Evolutionary conservation across 2,113 vertebrate genomes (phyloP).

Genomic region (Petroica traversi): DNA sequence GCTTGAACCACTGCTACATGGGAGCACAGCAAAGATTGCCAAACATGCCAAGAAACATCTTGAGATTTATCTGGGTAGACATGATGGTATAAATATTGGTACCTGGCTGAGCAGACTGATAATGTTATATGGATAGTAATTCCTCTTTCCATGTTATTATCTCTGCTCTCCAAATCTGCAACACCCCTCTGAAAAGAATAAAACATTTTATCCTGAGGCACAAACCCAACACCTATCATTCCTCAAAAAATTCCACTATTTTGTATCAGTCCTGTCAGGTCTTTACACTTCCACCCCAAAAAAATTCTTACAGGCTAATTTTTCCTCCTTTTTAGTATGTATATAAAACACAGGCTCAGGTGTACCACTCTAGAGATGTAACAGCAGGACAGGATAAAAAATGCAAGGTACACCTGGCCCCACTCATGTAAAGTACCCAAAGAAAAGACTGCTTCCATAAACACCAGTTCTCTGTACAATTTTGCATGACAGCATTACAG

Average conservation of each 20-base stretch:
- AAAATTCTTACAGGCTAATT: background rate
- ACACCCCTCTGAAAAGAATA: background rate
- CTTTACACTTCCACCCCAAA: accelerated
- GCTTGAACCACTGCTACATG: too few species aligned
- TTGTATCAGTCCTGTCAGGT: background rate
- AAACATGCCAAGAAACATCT: background rate
- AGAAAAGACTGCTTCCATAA: background rate
- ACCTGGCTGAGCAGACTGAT: background rate
- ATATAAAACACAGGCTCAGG: background rate
- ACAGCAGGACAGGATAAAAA: background rate
- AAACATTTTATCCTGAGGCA: background rate
- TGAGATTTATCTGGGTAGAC: background rate
- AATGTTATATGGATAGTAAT: background rate
- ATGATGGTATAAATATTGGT: background rate
- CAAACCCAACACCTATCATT: background rate
- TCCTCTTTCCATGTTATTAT: background rate
- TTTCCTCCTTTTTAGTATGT: background rate
- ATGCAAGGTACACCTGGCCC: background rate
- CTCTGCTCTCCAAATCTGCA: background rate
- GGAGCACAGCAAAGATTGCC: background rate
- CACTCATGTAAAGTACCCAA: background rate
- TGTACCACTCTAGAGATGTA: background rate
- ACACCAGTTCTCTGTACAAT: background rate
- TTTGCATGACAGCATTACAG: background rate
- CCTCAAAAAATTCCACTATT: background rate